Conservation (phyloP, 2,888 invertebrate genomes). For the Carpatolechia fugitivella region DNA sequence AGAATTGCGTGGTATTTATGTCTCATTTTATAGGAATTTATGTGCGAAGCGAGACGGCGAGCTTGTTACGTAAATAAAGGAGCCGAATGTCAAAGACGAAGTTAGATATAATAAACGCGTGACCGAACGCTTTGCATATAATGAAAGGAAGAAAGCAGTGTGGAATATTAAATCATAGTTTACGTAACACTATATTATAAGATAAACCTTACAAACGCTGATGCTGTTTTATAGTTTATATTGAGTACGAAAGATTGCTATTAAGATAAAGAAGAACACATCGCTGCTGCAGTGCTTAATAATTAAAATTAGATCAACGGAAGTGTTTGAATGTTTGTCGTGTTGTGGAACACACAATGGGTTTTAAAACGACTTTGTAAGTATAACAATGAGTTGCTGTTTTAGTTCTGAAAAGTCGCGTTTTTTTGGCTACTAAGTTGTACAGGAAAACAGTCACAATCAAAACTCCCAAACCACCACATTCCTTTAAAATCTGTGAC, state of each 20-base stretch:
- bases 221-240: background rate
- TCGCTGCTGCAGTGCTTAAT: background rate
- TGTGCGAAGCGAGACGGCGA: slow-evolving; percentile 42
- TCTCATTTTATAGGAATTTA: slow-evolving; percentile 59
- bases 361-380: background rate
- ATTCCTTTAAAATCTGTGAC: background rate
- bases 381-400: background rate
- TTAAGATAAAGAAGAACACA: background rate
- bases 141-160: slow-evolving; percentile 45
- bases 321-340: background rate
- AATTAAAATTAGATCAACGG: slow-evolving; percentile 5
- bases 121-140: slow-evolving; percentile 50
- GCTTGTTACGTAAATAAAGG: slow-evolving; percentile 50
- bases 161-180: slow-evolving; percentile 31
- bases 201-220: background rate
- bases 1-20: slow-evolving; percentile 55
- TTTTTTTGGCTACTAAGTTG: too few relatives aligned
- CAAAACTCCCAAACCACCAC: background rate
- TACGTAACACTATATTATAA: slow-evolving; percentile 9
- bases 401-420: too few relatives aligned
- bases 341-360: background rate
- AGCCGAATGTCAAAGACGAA: slow-evolving; percentile 46
- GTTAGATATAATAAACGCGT: slow-evolving; percentile 50
- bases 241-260: background rate
- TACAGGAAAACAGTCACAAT: background rate